phyloP scores from a whole-genome alignment of 2,888 invertebrate genomes.

The Allygus modestus region DNA sequence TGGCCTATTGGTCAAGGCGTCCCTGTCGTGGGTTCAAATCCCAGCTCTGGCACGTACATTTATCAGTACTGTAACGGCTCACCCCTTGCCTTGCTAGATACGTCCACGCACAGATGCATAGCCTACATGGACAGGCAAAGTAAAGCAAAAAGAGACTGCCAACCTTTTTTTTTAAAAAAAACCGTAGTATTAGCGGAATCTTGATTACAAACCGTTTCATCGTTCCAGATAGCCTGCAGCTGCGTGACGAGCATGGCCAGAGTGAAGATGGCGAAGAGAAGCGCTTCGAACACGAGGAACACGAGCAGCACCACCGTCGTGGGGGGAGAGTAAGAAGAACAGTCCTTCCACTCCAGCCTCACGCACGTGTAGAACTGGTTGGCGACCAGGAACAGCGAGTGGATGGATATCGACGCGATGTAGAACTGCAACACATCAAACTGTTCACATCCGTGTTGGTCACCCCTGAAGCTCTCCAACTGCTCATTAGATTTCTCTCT shows the following conservation, averaged over 20 bases:
- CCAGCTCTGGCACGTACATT: too few relatives aligned
- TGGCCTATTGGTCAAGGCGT: too few relatives aligned
- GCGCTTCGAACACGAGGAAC: slow-evolving; percentile 94
- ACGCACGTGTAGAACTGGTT: slow-evolving; percentile 97
- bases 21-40: too few relatives aligned
- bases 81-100: too few relatives aligned
- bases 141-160: too few relatives aligned
- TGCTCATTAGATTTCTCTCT: too few relatives aligned
- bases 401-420: slow-evolving; percentile 97
- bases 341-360: slow-evolving; percentile 95
- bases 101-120: too few relatives aligned
- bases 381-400: slow-evolving; percentile 93
- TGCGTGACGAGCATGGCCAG: slow-evolving; percentile 98
- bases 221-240: slow-evolving; percentile 97
- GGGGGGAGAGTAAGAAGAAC: slow-evolving; percentile 95
- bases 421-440: slow-evolving; percentile 88
- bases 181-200: not conserved
- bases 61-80: too few relatives aligned
- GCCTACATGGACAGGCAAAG: too few relatives aligned
- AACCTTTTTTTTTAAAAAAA: too few relatives aligned
- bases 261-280: slow-evolving; percentile 98
- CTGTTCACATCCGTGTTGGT: too few relatives aligned
- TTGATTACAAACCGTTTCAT: slow-evolving; percentile 90
- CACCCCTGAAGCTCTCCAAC: too few relatives aligned
- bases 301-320: slow-evolving; percentile 95